Conservation (phyloP, 2,888 invertebrate genomes). For the Vannuccia rotundouncinata region DNA sequence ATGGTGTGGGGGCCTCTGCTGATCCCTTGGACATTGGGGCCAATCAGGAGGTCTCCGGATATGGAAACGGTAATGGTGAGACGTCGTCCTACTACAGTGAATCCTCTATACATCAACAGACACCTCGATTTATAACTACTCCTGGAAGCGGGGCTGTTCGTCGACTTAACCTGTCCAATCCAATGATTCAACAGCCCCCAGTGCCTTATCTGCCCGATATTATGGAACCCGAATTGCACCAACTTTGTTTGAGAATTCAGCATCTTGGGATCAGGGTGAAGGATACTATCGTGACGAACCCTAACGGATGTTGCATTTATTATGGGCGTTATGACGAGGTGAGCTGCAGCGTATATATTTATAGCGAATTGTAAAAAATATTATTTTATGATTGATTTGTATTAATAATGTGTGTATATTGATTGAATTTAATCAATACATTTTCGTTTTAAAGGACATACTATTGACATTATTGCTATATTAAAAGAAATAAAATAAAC, state of each 20-base stretch:
- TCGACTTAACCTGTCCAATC: background rate
- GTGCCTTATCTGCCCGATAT: constrained; percentile 19
- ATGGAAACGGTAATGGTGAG: background rate
- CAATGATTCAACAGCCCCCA: background rate
- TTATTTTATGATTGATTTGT: too few relatives aligned
- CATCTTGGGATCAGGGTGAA: constrained; percentile 31
- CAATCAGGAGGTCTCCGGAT: background rate
- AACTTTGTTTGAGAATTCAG: constrained; percentile 33
- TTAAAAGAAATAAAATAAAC: too few relatives aligned
- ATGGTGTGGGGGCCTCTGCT: background rate
- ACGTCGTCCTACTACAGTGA: background rate
- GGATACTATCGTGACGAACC: constrained; percentile 34
- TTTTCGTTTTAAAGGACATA: too few relatives aligned
- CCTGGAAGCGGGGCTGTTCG: background rate
- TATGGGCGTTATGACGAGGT: constrained; percentile 38
- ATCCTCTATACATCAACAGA: background rate
- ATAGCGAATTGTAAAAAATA: too few relatives aligned
- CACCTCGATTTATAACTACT: background rate
- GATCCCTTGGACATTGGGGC: constrained; percentile 25
- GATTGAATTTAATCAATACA: too few relatives aligned
- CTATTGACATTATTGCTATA: too few relatives aligned
- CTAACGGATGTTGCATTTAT: constrained; percentile 36
- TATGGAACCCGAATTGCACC: constrained; percentile 35
- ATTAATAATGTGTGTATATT: too few relatives aligned
- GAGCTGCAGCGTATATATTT: background rate